Conservation (phyloP, 2,797 vertebrate genomes). For the Borostomias antarcticus region DNA sequence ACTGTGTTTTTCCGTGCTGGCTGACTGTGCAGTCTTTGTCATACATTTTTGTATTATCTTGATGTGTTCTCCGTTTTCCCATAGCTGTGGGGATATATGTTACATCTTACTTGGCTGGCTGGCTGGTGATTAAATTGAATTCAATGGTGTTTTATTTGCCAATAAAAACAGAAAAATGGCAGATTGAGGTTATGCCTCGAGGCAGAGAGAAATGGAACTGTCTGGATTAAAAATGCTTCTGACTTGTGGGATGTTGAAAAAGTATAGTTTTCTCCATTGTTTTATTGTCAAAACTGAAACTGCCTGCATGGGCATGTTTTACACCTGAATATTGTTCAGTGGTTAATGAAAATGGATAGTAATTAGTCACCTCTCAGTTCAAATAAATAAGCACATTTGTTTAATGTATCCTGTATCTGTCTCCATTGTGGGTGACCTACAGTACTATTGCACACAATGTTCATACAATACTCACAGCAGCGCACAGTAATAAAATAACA, state of each 20-base stretch:
- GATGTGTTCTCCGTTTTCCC: slow-evolving; percentile 14
- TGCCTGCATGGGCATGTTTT: background rate
- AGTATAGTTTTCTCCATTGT: background rate
- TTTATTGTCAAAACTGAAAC: background rate
- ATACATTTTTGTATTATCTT: slow-evolving; percentile 5
- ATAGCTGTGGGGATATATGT: slow-evolving; percentile 13
- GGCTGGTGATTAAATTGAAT: slow-evolving; percentile 14
- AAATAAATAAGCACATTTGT: too few species aligned
- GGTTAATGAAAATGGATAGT: background rate
- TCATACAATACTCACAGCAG: background rate
- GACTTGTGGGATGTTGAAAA: background rate
- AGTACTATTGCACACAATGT: background rate
- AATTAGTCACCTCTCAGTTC: too few species aligned
- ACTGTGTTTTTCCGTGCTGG: slow-evolving; percentile 6
- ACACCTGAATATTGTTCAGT: background rate
- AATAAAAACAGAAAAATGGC: slow-evolving; percentile 18
- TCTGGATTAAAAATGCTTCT: background rate
- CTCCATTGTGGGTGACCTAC: background rate
- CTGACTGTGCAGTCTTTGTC: background rate
- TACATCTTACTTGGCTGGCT: slow-evolving; percentile 17
- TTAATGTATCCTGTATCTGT: too few species aligned
- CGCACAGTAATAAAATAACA: too few species aligned
- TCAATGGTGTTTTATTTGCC: slow-evolving; percentile 7
- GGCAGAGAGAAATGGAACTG: background rate
- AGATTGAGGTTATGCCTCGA: slow-evolving; percentile 1